A percentile compares a stretch with the other conserved stretches of the same genome.
These are phyloP conservation scores for Anoura caudifer DNA, from an alignment of 2,113 vertebrate genomes.

Conservation along the genomic window DNA sequence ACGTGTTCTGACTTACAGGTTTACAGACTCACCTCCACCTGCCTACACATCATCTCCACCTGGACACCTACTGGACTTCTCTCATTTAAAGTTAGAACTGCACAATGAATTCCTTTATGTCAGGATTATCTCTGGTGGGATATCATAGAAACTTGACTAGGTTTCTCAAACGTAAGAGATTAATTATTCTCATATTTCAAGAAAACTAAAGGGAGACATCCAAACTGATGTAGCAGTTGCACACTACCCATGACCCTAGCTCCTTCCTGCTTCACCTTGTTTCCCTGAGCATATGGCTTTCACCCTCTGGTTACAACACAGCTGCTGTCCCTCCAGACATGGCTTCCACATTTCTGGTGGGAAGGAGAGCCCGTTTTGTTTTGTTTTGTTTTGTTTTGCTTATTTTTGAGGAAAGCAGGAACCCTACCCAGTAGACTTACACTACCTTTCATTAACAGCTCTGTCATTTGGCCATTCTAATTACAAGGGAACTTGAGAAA, in stretches of 20 bases:
- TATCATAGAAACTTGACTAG: background rate
- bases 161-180: background rate
- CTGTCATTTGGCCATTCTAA: background rate
- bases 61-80: background rate
- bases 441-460: background rate
- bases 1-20: background rate
- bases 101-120: background rate
- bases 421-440: background rate
- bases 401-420: background rate
- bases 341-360: background rate
- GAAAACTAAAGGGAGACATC: background rate
- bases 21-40: background rate
- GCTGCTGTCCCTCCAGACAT: background rate
- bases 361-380: background rate
- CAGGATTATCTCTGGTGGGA: background rate
- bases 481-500: background rate
- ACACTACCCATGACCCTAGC: background rate
- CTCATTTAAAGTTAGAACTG: background rate
- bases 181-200: background rate
- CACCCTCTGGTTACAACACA: background rate
- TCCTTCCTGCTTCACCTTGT: background rate
- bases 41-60: too few species aligned
- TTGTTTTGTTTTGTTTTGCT: too few species aligned
- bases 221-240: background rate
- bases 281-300: background rate